Evolutionary conservation across 2,113 vertebrate genomes (phyloP).

Genomic region (Platichthys stellatus): DNA sequence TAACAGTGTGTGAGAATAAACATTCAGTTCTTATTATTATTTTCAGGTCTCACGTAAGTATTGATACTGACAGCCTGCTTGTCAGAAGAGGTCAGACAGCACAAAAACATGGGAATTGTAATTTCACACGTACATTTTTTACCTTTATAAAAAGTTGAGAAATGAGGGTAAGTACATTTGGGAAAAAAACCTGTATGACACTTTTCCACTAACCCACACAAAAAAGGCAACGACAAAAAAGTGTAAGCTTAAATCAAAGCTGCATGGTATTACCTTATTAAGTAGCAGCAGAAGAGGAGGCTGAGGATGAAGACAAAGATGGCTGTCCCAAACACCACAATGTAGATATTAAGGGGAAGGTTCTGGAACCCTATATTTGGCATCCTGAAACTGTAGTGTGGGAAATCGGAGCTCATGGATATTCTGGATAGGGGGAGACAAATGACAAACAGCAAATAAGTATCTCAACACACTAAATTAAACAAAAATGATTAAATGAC

Average conservation of each 20-base stretch:
- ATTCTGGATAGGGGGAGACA: slow-evolving; percentile 80
- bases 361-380: slow-evolving; percentile 99
- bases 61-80: neutral
- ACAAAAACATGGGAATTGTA: too few relatives aligned
- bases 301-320: slow-evolving; percentile 99
- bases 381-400: slow-evolving; percentile 98
- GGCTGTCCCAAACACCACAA: slow-evolving; percentile 98
- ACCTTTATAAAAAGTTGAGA: too few relatives aligned
- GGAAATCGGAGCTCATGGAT: slow-evolving; percentile 97
- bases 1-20: neutral
- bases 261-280: slow-evolving; percentile 90
- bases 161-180: neutral
- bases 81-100: neutral
- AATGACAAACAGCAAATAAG: neutral
- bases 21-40: neutral
- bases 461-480: neutral
- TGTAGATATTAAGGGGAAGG: slow-evolving; percentile 99
- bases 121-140: too few relatives aligned
- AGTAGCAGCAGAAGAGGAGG: slow-evolving; percentile 99
- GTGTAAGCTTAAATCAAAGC: slow-evolving; percentile 5
- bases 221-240: slow-evolving; percentile 7
- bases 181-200: slow-evolving; percentile 37
- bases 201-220: slow-evolving; percentile 22
- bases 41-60: slow-evolving; percentile 4
- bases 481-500: neutral